A percentile compares a stretch with the other conserved stretches of the same genome.
These are phyloP conservation scores for Malurus elegans DNA, from an alignment of 2,113 vertebrate species.

Conservation along the genomic window DNA sequence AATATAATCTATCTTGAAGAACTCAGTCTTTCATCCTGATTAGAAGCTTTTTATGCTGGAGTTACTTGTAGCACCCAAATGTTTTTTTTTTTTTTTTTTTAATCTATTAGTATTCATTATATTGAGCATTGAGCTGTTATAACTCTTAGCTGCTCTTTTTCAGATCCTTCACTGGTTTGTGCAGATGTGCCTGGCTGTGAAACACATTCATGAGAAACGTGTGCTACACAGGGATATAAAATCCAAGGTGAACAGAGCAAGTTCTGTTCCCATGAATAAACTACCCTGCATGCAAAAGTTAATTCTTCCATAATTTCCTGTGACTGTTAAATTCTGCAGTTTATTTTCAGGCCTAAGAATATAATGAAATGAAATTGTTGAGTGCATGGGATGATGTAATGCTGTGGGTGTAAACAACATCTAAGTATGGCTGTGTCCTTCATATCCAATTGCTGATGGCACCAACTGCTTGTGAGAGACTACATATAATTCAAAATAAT, in stretches of 20 bases:
- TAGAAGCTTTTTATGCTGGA: background rate
- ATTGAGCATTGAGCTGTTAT: background rate
- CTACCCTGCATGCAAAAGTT: background rate
- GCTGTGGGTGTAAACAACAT: background rate
- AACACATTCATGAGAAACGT: conserved; percentile 85
- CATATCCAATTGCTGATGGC: background rate
- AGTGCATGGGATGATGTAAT: background rate
- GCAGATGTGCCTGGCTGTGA: conserved; percentile 87
- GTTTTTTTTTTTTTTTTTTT: background rate
- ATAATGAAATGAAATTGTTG: background rate
- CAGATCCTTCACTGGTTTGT: conserved; percentile 92
- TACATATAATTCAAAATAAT: background rate
- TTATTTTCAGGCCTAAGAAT: background rate
- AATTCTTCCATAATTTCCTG: background rate
- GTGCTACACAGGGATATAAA: conserved; percentile 93
- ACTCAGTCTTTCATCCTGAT: background rate
- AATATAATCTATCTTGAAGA: background rate
- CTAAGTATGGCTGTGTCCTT: background rate
- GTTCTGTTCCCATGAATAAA: background rate
- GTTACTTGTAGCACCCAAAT: background rate
- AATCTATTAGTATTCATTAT: background rate
- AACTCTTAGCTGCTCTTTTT: background rate
- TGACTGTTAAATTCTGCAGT: background rate
- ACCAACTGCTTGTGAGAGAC: background rate
- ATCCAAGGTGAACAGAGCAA: conserved; percentile 83